A percentile compares a stretch with the other conserved stretches of the same genome.
These are phyloP conservation scores for Pampus argenteus DNA, from an alignment of 2,797 vertebrate species.

Conservation along the genomic window DNA sequence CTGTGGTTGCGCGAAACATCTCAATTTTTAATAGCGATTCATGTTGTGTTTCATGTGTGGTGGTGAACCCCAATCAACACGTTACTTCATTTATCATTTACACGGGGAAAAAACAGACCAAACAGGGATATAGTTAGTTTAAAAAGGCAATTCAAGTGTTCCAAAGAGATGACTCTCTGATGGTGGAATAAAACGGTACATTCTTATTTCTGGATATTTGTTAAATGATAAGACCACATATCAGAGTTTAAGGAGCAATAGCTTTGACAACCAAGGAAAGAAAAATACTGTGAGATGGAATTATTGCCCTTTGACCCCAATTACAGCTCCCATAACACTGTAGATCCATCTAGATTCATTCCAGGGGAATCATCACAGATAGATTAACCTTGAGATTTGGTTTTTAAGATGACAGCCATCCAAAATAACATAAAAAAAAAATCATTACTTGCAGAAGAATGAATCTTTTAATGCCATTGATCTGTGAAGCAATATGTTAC, in stretches of 20 bases:
- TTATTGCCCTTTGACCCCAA: slow-evolving; percentile 32
- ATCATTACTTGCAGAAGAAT: slow-evolving; percentile 33
- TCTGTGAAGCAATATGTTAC: slow-evolving; percentile 54
- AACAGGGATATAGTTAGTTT: neutral
- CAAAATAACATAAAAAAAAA: slow-evolving; percentile 51
- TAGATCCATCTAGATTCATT: slow-evolving; percentile 13
- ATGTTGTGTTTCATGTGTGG: neutral
- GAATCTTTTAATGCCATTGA: slow-evolving; percentile 47
- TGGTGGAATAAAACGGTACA: neutral
- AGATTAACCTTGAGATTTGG: slow-evolving; percentile 38
- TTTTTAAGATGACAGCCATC: slow-evolving; percentile 25
- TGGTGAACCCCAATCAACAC: neutral
- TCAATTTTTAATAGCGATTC: neutral
- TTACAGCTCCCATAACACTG: slow-evolving; percentile 27
- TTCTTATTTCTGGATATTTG: neutral
- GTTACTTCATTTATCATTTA: slow-evolving; percentile 18
- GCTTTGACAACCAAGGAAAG: neutral
- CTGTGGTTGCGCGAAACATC: slow-evolving; percentile 22
- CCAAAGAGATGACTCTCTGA: neutral
- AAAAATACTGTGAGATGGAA: neutral
- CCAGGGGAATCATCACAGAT: slow-evolving; percentile 20
- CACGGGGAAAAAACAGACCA: neutral
- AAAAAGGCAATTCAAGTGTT: neutral
- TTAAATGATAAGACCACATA: neutral
- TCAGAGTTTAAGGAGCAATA: neutral